Base-by-base conservation (phyloP, 2,797 vertebrate species). In the Acanthiza pusilla region DNA sequence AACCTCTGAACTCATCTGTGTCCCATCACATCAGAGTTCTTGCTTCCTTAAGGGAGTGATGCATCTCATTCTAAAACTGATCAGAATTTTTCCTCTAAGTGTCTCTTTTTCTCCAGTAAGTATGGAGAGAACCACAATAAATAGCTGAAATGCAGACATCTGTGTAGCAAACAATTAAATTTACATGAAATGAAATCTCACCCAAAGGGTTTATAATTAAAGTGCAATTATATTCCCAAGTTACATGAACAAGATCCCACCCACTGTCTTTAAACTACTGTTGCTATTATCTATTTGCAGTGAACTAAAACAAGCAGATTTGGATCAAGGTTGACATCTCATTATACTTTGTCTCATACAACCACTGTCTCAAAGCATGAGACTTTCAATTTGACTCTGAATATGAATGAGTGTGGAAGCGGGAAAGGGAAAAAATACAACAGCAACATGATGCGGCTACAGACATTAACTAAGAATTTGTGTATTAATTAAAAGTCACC, bases 181-280 rank as follows among this genome's bases (percentile, higher is more conserved):
- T 88, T 89, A 83, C 78, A 77, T 83, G 61, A 95, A 93, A 92
- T 51, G 8, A 96, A 92, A 93, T 89, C 67, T 88, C 0, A 5
- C 65, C 89, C 20, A 3, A 76, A 91, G 65, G 65, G 34, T 68
- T 68, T 85, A 30, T 77, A 89, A 93, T 91, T 93, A 93, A 94
- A 93, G 11, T 71, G 25, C 47, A 88, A 88, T 91, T 93, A 80
- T 47, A 85, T 77, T 85, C 20, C 57, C 50, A 85, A 92, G 13
- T 83, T 89, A 85, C 75, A 77, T 74, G 68, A 61, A 71, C 36
- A 85, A 29, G 32, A 91, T 88, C 32, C 34, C 75, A 89, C 72
- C 16, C 78, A 89, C 48, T 55, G 63, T 60, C 78, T 89, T 92
- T 80, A 87, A 90, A 94, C 27, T 72, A 66, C 62, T 43, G 58